phyloP scores from a whole-genome alignment of 1,140 invertebrate species.

The Hylyphantes graminicola region DNA sequence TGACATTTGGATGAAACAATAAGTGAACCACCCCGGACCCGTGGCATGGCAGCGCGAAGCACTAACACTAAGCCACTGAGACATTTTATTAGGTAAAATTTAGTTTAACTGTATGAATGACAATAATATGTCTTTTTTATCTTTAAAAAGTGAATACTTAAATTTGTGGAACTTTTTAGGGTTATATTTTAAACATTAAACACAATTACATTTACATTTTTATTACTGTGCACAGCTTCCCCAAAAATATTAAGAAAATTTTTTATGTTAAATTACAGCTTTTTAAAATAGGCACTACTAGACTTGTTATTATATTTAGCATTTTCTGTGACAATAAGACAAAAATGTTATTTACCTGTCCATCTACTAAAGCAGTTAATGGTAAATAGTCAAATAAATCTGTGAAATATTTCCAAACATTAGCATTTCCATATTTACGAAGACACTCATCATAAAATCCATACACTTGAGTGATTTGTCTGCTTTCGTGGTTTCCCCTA shows the following conservation, averaged over 20 bases:
- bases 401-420: conserved; percentile 99
- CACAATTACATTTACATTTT: too few species aligned
- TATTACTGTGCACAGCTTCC: too few species aligned
- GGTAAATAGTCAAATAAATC: conserved; percentile 99
- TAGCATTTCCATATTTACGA: conserved; percentile 99
- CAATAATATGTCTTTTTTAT: too few species aligned
- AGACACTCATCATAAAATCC: conserved; percentile 99
- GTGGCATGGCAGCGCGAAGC: too few species aligned
- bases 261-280: not conserved
- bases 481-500: conserved; percentile 98
- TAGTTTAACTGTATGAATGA: too few species aligned
- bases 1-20: too few species aligned
- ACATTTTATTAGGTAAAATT: too few species aligned
- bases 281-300: not conserved
- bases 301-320: not conserved
- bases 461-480: conserved; percentile 99
- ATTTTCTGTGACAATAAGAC: not conserved
- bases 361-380: conserved; percentile 95
- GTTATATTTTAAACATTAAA: too few species aligned
- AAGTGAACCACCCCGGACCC: too few species aligned
- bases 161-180: too few species aligned
- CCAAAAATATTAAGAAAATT: not conserved
- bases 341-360: conserved; percentile 56
- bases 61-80: too few species aligned
- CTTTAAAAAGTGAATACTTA: too few species aligned